Conservation (phyloP, 1,140 invertebrate genomes). For the Saccostrea cuccullata region DNA sequence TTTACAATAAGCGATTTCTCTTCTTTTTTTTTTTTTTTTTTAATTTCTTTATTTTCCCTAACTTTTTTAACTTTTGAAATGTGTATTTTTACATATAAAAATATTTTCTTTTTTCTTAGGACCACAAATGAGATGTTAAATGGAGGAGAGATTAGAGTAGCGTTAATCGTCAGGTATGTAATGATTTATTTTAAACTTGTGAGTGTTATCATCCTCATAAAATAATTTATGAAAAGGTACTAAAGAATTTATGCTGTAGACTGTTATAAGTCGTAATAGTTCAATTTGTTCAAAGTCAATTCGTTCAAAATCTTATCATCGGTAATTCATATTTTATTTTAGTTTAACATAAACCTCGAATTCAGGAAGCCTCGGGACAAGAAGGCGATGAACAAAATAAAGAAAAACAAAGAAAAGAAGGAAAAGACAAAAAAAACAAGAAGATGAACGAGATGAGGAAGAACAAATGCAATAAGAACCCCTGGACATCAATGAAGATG, state of each 20-base stretch:
- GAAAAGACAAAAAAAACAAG: not conserved
- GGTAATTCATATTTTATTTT: conserved; percentile 2
- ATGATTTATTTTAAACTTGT: not conserved
- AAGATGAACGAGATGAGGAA: not conserved
- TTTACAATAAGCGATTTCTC: too few species aligned
- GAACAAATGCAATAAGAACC: not conserved
- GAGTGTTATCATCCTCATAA: not conserved
- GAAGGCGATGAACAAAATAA: not conserved
- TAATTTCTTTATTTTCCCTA: too few species aligned
- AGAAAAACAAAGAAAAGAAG: not conserved
- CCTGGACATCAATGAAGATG: not conserved
- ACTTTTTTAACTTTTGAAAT: too few species aligned
- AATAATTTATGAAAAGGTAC: not conserved
- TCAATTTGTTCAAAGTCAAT: not conserved
- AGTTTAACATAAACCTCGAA: not conserved
- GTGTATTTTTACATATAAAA: too few species aligned
- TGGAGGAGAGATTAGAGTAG: not conserved
- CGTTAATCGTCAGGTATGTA: not conserved
- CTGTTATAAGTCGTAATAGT: not conserved
- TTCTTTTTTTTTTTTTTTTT: too few species aligned
- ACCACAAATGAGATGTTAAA: not conserved
- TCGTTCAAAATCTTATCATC: not conserved
- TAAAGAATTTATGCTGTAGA: not conserved
- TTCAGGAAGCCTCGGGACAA: not conserved
- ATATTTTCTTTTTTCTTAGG: too few species aligned